Evolutionary conservation across 1,140 invertebrate species (phyloP).

Genomic region (Chymomyza costata): DNA sequence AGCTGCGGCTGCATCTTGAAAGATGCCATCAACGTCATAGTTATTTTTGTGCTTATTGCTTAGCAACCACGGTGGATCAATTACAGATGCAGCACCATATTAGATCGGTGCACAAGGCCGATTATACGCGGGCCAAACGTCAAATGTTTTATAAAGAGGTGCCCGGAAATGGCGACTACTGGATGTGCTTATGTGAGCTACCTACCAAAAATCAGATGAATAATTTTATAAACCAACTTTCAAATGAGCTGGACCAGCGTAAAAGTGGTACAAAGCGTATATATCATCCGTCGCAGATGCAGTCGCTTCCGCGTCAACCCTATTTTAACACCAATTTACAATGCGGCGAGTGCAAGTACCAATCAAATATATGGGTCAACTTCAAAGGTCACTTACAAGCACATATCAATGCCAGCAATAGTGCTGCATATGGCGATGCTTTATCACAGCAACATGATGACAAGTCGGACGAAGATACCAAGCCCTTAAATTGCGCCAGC

Average conservation of each 20-base stretch:
- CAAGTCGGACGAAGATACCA: too few species aligned
- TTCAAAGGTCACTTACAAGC: conserved; percentile 19
- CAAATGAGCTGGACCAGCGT: conserved; percentile 17
- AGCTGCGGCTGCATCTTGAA: conserved; percentile 28
- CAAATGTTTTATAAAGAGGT: conserved; percentile 23
- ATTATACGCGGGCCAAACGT: conserved; percentile 12
- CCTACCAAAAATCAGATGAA: conserved; percentile 25
- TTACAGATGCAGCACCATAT: conserved; percentile 37
- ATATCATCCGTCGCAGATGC: conserved; percentile 27
- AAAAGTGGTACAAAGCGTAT: conserved; percentile 6
- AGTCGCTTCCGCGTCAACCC: background rate
- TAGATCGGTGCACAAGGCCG: background rate
- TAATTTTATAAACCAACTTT: conserved; percentile 13
- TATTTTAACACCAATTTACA: background rate
- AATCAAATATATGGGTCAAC: accelerated
- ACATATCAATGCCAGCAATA: too few species aligned
- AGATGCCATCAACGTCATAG: conserved; percentile 28
- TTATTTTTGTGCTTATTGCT: conserved; percentile 39
- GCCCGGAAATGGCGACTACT: background rate
- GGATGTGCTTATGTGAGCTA: conserved; percentile 21
- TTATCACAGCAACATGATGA: too few species aligned
- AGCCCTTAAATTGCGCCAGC: too few species aligned
- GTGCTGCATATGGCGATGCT: too few species aligned
- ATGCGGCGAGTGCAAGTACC: conserved; percentile 26
- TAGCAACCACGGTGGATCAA: conserved; percentile 35